Percentiles rank a stretch among this genome's conserved stretches.
Evolutionary conservation across 2,888 invertebrate species (phyloP).

Genomic region (Nyleta sp.): DNA sequence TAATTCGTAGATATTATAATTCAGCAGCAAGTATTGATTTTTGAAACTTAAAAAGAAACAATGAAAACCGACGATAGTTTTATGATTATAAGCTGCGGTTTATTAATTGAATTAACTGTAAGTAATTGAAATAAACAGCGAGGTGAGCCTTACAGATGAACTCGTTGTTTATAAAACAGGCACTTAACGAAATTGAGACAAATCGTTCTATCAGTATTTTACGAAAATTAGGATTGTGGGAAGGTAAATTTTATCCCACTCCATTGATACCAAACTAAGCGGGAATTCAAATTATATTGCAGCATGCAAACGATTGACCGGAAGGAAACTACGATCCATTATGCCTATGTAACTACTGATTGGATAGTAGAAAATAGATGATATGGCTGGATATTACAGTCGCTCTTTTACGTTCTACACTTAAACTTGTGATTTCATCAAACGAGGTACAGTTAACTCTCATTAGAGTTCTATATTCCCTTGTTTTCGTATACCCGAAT

Average conservation of each 20-base stretch:
- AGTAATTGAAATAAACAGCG: no score
- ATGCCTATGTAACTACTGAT: constrained; percentile 58
- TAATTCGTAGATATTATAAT: no score
- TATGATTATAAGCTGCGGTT: no score
- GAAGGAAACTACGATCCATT: constrained; percentile 56
- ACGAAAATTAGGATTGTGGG: constrained; percentile 33
- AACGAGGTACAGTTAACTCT: constrained; percentile 37
- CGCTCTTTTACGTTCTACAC: constrained; percentile 40
- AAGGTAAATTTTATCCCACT: constrained; percentile 35
- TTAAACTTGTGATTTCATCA: constrained; percentile 45
- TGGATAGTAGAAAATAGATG: constrained; percentile 55
- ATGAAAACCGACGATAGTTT: no score
- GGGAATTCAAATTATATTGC: constrained; percentile 57
- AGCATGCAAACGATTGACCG: constrained; percentile 59
- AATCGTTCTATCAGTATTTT: constrained; percentile 14
- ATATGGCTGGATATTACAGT: constrained; percentile 35
- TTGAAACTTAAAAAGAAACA: no score
- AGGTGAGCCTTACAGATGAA: not conserved
- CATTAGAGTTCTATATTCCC: constrained; percentile 29
- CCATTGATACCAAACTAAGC: constrained; percentile 43
- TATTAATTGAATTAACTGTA: no score
- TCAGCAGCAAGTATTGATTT: no score
- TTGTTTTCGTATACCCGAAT: constrained; percentile 3
- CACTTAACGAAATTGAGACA: constrained; percentile 5
- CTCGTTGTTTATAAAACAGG: not conserved